Conservation (phyloP, 2,113 vertebrate genomes). For the Girardinichthys multiradiatus region DNA sequence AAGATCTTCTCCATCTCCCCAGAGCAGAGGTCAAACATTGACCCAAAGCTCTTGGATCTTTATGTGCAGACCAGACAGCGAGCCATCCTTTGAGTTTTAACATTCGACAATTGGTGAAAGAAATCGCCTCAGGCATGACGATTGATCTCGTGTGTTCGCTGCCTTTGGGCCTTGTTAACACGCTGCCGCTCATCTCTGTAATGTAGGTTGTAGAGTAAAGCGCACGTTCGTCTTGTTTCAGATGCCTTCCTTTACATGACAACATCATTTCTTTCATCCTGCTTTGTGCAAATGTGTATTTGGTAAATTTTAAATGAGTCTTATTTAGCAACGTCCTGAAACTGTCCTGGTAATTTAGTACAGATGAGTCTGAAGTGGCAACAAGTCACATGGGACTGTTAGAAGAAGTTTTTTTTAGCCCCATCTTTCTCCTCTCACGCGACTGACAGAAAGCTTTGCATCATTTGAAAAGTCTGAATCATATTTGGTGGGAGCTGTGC, state of each 20-base stretch:
- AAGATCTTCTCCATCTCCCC: neutral
- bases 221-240: neutral
- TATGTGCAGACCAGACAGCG: conserved; percentile 1
- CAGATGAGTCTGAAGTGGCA: neutral
- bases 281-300: neutral
- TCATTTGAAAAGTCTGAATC: neutral
- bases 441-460: neutral
- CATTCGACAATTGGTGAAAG: conserved; percentile 22
- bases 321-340: neutral
- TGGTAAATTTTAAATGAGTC: neutral
- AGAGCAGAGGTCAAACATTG: conserved; percentile 5
- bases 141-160: conserved; percentile 54
- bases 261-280: neutral
- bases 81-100: conserved; percentile 5
- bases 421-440: neutral
- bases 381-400: neutral
- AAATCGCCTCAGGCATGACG: conserved; percentile 41
- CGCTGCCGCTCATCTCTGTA: neutral
- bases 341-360: neutral
- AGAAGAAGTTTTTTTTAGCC: neutral
- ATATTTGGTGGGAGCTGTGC: neutral
- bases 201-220: neutral
- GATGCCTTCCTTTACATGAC: neutral
- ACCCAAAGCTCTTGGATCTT: conserved; percentile 3
- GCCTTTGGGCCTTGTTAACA: conserved; percentile 20